These are phyloP conservation scores for Leucophenga varia DNA, from an alignment of 1,140 invertebrate genomes.

Conservation along the genomic window DNA sequence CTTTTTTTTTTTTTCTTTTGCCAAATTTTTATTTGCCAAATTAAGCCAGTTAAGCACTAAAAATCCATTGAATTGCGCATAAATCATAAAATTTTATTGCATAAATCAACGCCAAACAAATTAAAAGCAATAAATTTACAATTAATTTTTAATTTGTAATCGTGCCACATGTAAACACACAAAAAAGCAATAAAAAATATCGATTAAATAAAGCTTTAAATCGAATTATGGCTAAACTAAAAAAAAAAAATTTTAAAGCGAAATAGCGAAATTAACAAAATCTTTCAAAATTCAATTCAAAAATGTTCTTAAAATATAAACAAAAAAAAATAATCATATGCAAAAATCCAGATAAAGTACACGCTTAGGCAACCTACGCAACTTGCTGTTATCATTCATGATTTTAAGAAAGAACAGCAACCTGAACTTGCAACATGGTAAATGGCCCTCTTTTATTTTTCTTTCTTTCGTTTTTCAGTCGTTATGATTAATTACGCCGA, in stretches of 20 bases:
- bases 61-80: no score
- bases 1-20: no score
- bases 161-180: no score
- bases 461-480: no score
- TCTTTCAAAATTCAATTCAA: slow-evolving; percentile 11
- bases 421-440: no score
- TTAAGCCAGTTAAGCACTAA: slow-evolving; percentile 15
- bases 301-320: not conserved
- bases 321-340: not conserved
- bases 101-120: slow-evolving; percentile 51
- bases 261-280: slow-evolving; percentile 32
- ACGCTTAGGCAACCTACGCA: slow-evolving; percentile 44
- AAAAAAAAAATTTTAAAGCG: slow-evolving; percentile 33
- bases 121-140: slow-evolving; percentile 54
- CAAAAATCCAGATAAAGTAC: slow-evolving; percentile 37
- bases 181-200: no score
- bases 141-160: slow-evolving; percentile 55
- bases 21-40: no score
- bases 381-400: slow-evolving; percentile 18
- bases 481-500: slow-evolving; percentile 53
- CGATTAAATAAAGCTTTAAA: slow-evolving; percentile 38
- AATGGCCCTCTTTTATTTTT: no score
- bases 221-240: no score
- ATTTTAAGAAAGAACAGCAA: slow-evolving; percentile 4
- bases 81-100: slow-evolving; percentile 26